Conservation (phyloP, 2,113 vertebrate species). For the Hystrix cristata region DNA sequence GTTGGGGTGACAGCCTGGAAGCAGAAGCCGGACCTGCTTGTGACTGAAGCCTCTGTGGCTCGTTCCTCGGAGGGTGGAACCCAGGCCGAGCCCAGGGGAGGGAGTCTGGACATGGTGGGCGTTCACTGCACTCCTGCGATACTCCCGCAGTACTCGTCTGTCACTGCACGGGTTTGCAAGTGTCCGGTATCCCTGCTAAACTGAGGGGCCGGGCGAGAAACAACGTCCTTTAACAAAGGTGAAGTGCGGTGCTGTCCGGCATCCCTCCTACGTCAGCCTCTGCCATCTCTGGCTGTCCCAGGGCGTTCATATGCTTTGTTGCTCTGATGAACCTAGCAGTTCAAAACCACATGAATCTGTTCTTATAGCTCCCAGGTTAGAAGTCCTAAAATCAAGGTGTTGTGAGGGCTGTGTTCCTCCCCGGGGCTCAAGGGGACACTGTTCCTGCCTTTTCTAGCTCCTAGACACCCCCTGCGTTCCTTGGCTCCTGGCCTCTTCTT, state of each 20-base stretch:
- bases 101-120: background rate
- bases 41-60: too few relatives aligned
- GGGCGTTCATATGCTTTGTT: background rate
- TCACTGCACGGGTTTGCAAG: too few relatives aligned
- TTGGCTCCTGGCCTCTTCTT: background rate
- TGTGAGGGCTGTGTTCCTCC: background rate
- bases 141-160: rapidly evolving
- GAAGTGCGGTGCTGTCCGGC: rapidly evolving
- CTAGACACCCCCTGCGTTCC: background rate
- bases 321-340: background rate
- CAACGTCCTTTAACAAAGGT: rapidly evolving
- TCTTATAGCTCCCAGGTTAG: background rate
- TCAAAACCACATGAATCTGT: too few relatives aligned
- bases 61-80: background rate
- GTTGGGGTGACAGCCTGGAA: background rate
- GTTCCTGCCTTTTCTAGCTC: background rate
- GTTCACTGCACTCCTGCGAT: rapidly evolving
- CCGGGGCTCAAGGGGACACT: background rate
- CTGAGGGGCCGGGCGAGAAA: rapidly evolving
- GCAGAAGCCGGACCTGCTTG: rapidly evolving
- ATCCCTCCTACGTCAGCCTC: background rate
- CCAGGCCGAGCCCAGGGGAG: background rate
- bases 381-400: background rate
- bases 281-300: background rate
- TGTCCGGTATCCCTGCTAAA: rapidly evolving